These are phyloP conservation scores for Agonopterix arenella DNA, from an alignment of 2,888 invertebrate species.

Conservation along the genomic window DNA sequence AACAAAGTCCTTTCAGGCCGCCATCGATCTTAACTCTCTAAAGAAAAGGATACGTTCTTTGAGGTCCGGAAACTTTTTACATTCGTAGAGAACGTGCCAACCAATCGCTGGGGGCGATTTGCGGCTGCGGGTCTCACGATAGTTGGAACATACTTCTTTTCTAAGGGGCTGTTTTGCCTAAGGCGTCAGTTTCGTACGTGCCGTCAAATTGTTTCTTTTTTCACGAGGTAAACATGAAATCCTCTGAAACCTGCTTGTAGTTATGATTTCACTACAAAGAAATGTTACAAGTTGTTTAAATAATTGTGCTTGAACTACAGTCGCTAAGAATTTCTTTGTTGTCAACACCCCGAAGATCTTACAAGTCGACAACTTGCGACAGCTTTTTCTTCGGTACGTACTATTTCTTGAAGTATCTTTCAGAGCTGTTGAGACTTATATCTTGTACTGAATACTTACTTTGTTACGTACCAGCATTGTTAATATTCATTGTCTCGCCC, in stretches of 20 bases:
- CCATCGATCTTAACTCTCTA: background rate
- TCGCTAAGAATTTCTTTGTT: no score
- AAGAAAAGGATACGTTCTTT: background rate
- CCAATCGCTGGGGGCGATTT: constrained; percentile 32
- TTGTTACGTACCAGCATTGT: constrained; percentile 5
- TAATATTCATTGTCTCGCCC: no score
- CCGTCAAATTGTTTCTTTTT: constrained; percentile 17
- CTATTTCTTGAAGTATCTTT: no score
- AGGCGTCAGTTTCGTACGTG: constrained; percentile 13
- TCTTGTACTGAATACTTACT: background rate
- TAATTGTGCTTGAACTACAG: no score
- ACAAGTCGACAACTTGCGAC: no score
- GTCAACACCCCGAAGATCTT: no score
- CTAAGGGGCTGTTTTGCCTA: constrained; percentile 11
- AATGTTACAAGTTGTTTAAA: no score
- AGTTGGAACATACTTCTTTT: constrained; percentile 17
- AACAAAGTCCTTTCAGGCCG: no score
- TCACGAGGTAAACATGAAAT: background rate
- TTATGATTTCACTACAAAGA: no score
- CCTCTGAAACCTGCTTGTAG: no score
- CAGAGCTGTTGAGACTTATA: no score
- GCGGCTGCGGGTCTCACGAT: constrained; percentile 18
- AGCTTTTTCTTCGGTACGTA: no score
- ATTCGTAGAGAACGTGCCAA: constrained; percentile 29
- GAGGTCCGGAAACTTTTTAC: constrained; percentile 22